Evolutionary conservation across 2,888 invertebrate species (phyloP).

Genomic region (Serrognathus titanus): DNA sequence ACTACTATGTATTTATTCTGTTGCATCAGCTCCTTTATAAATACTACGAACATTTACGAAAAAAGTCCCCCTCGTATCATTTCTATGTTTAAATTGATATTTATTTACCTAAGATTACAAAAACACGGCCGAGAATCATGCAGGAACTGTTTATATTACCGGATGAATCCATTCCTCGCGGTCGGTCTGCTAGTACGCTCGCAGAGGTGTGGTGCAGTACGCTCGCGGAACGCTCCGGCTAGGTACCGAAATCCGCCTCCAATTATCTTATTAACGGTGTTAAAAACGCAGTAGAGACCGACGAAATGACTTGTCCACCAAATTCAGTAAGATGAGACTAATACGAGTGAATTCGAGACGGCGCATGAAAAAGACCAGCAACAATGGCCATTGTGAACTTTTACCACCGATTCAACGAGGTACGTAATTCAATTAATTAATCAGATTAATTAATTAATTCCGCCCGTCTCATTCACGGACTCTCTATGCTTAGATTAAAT

Average conservation of each 20-base stretch:
- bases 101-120: constrained; percentile 8
- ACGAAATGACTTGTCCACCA: not conserved
- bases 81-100: constrained; percentile 6
- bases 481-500: too few species aligned
- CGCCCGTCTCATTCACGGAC: too few species aligned
- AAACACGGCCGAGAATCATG: constrained; percentile 4
- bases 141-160: constrained; percentile 1
- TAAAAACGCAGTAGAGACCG: not conserved
- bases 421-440: not conserved
- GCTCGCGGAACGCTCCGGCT: not conserved
- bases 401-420: constrained; percentile 18
- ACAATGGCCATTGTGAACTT: constrained; percentile 12
- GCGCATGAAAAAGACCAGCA: constrained; percentile 23
- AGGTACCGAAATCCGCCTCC: constrained; percentile 4
- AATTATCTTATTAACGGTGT: constrained; percentile 16
- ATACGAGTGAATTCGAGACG: constrained; percentile 33
- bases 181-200: not conserved
- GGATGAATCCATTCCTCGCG: constrained; percentile 4
- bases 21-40: too few species aligned
- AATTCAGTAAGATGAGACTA: constrained; percentile 29
- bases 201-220: constrained; percentile 2
- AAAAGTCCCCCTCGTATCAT: too few species aligned
- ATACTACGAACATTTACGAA: too few species aligned
- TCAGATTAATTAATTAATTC: too few species aligned
- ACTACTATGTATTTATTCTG: too few species aligned